A percentile compares a stretch with the other conserved stretches of the same genome.
These are phyloP conservation scores for Apogon hyalosoma DNA, from an alignment of 2,797 vertebrate species.

Conservation along the genomic window DNA sequence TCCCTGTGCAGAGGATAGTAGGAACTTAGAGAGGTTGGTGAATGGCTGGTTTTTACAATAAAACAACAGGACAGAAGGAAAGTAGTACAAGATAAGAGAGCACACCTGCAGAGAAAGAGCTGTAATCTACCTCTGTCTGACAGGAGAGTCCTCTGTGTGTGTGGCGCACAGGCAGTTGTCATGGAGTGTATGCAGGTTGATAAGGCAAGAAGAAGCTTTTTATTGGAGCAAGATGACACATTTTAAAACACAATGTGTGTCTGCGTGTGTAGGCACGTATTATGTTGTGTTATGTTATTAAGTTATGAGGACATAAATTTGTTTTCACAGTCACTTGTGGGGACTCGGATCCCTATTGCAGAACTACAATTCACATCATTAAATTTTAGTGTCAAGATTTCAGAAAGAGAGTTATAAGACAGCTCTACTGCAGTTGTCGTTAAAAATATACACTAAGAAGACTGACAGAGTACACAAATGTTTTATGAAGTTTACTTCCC, in stretches of 20 bases:
- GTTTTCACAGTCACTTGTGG: not conserved
- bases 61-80: slow-evolving; percentile 24
- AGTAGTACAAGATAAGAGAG: slow-evolving; percentile 19
- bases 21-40: slow-evolving; percentile 5
- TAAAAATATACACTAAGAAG: no score
- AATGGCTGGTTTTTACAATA: slow-evolving; percentile 11
- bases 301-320: not conserved
- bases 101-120: slow-evolving; percentile 25
- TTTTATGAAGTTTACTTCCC: no score
- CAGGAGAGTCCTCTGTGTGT: not conserved
- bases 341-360: not conserved
- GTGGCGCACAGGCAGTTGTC: slow-evolving; percentile 5
- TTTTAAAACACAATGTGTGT: slow-evolving; percentile 25
- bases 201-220: slow-evolving; percentile 41
- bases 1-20: not conserved
- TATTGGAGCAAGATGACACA: slow-evolving; percentile 55
- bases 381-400: not conserved
- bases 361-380: not conserved
- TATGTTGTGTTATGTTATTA: not conserved
- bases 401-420: no score
- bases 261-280: not conserved
- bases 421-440: no score
- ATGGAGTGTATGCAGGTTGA: slow-evolving; percentile 11
- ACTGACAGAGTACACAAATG: no score
- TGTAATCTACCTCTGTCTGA: slow-evolving; percentile 20